Conservation (phyloP, 1,140 invertebrate species). For the Trachelipus rathkii region DNA sequence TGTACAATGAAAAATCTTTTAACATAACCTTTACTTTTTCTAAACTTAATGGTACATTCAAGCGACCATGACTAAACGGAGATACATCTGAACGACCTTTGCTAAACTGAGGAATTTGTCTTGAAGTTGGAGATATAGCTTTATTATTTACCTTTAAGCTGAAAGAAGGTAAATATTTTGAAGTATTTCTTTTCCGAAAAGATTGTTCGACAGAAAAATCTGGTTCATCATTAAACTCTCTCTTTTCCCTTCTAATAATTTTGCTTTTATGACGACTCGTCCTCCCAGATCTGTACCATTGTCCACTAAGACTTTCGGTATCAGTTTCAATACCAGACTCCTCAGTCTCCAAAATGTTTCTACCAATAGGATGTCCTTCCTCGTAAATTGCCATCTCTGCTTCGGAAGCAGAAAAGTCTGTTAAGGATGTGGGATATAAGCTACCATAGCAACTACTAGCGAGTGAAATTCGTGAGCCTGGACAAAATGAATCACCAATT, state of each 20-base stretch:
- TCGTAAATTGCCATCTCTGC: neutral
- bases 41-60: no score
- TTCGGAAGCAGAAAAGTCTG: neutral
- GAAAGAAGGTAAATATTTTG: neutral
- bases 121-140: no score
- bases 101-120: neutral
- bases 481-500: neutral
- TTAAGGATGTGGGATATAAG: neutral
- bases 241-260: conserved; percentile 17
- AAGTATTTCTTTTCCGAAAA: neutral
- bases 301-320: conserved; percentile 42
- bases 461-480: neutral
- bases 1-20: neutral
- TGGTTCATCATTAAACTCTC: neutral
- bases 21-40: neutral
- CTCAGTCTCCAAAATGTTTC: conserved; percentile 38
- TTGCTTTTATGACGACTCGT: conserved; percentile 24
- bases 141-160: no score
- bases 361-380: neutral
- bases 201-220: neutral
- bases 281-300: conserved; percentile 9
- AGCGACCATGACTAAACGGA: neutral
- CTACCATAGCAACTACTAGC: neutral
- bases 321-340: conserved; percentile 44
- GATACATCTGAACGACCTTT: neutral